Evolutionary conservation across 2,113 vertebrate species (phyloP).

Genomic region (Hippocampus barbouri): DNA sequence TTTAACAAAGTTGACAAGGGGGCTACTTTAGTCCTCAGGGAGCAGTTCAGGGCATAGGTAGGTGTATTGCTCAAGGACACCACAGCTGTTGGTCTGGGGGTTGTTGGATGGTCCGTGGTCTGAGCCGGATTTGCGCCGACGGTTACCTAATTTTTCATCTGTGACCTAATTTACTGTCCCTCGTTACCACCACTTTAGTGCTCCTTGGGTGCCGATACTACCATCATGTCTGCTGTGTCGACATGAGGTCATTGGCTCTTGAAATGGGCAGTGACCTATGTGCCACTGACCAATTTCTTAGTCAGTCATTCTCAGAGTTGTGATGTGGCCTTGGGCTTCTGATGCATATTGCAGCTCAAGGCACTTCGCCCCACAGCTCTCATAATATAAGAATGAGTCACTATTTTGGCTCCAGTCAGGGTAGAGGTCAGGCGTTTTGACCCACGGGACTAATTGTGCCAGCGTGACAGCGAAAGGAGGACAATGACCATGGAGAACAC

Average conservation of each 20-base stretch:
- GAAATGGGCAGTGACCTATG: constrained; percentile 36
- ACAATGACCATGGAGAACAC: constrained; percentile 35
- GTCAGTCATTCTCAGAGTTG: constrained; percentile 45
- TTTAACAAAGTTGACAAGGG: no score
- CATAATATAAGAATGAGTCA: constrained; percentile 55
- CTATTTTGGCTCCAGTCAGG: constrained; percentile 33
- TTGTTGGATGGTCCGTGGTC: background rate
- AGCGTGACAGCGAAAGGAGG: constrained; percentile 23
- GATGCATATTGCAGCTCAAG: constrained; percentile 52
- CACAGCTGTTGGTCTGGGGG: no score
- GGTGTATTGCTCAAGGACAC: no score
- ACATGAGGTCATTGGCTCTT: constrained; percentile 53
- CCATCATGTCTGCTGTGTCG: constrained; percentile 34
- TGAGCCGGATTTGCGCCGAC: background rate
- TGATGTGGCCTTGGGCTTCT: constrained; percentile 38
- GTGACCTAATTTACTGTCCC: constrained; percentile 17
- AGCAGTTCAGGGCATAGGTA: no score
- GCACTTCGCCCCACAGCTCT: constrained; percentile 30
- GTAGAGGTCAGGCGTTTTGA: constrained; percentile 46
- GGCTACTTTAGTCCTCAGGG: no score
- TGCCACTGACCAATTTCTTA: constrained; percentile 43
- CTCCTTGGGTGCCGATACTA: constrained; percentile 12
- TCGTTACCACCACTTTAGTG: constrained; percentile 29
- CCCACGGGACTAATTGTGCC: constrained; percentile 51
- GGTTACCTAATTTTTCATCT: background rate